phyloP scores from a whole-genome alignment of 2,113 vertebrate species.

The Brachyistius frenatus region DNA sequence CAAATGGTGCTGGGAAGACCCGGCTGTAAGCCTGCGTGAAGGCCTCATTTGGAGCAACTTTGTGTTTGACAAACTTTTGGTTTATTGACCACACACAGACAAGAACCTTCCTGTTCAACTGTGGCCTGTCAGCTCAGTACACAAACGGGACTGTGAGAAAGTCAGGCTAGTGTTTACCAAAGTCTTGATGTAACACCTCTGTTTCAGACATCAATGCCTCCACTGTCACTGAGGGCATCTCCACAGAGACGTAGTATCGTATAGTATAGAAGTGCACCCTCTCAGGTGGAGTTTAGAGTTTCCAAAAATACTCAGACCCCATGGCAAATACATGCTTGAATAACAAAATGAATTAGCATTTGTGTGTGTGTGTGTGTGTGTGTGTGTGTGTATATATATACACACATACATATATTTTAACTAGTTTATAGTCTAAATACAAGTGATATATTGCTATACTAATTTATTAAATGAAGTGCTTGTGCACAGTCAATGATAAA shows the following conservation, averaged over 20 bases:
- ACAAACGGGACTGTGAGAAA: slow-evolving; percentile 82
- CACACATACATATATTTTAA: too few species aligned
- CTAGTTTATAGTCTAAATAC: too few species aligned
- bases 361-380: not conserved
- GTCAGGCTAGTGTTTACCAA: slow-evolving; percentile 79
- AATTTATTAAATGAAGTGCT: not conserved
- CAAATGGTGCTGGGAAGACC: slow-evolving; percentile 67
- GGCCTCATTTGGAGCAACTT: slow-evolving; percentile 76
- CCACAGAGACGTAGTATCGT: slow-evolving; percentile 69
- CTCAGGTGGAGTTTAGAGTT: slow-evolving; percentile 41
- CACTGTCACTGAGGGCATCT: slow-evolving; percentile 74
- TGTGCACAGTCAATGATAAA: not conserved
- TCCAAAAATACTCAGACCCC: slow-evolving; percentile 1
- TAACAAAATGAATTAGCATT: not conserved
- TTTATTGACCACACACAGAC: slow-evolving; percentile 85
- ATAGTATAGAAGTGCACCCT: slow-evolving; percentile 14
- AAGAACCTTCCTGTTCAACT: slow-evolving; percentile 81
- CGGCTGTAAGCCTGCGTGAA: slow-evolving; percentile 51
- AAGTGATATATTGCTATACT: not conserved
- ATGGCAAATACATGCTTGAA: not conserved
- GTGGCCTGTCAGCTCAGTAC: slow-evolving; percentile 77
- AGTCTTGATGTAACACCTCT: slow-evolving; percentile 82
- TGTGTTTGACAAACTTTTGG: slow-evolving; percentile 84
- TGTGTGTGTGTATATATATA: not conserved
- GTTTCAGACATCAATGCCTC: slow-evolving; percentile 81